Evolutionary conservation across 35 echinoderm and acorn worm species (phyloP).

Genomic region (Amphiura filiformis): DNA sequence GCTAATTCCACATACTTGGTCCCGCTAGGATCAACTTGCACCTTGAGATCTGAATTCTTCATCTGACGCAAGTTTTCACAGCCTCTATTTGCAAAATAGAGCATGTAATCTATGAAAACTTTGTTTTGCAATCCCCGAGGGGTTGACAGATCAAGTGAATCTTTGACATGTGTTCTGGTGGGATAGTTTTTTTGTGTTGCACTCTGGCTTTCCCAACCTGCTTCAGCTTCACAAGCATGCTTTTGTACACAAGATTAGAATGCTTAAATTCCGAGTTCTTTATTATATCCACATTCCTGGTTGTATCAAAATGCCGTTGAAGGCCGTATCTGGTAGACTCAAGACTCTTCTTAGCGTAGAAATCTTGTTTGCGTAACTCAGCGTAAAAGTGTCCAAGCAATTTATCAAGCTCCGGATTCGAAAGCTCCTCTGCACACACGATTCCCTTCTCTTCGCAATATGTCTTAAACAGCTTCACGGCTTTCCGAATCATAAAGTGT

Average conservation of each 20-base stretch:
- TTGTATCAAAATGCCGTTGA: constrained; percentile 28
- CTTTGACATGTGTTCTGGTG: constrained; percentile 35
- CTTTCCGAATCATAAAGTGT: background rate
- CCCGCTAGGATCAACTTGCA: background rate
- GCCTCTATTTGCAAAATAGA: constrained; percentile 48
- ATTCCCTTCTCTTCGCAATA: constrained; percentile 4
- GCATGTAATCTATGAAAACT: constrained; percentile 53
- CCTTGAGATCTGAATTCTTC: constrained; percentile 17
- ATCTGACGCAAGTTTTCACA: constrained; percentile 36
- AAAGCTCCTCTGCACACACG: background rate
- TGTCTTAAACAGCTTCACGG: background rate
- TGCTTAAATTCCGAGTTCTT: constrained; percentile 21
- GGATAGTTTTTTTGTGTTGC: constrained; percentile 30
- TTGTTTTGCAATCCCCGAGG: constrained; percentile 52
- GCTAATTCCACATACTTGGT: constrained; percentile 5
- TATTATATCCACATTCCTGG: background rate
- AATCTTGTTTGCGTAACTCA: background rate
- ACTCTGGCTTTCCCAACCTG: constrained; percentile 11
- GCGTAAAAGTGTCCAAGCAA: background rate
- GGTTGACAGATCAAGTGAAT: constrained; percentile 48
- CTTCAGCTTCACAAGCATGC: constrained; percentile 23
- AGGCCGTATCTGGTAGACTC: constrained; percentile 15
- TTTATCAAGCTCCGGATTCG: background rate
- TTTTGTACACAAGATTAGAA: constrained; percentile 14
- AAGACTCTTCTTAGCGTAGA: constrained; percentile 20